A percentile compares a stretch with the other conserved stretches of the same genome.
These are phyloP conservation scores for Liopterus haemorrhoidalis DNA, from an alignment of 2,888 invertebrate species.

Conservation along the genomic window DNA sequence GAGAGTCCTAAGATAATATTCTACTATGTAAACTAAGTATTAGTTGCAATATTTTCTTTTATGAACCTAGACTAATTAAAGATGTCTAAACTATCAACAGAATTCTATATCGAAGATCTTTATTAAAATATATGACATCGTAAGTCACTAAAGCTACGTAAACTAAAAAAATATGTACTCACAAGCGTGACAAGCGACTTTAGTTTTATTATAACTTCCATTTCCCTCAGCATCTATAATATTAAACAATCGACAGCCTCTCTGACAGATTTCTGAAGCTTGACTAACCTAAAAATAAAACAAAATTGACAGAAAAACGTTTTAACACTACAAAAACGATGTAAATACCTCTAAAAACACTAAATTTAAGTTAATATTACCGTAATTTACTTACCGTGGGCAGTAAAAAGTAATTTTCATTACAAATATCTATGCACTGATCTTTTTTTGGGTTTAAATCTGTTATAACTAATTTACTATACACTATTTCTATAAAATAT, in stretches of 20 bases:
- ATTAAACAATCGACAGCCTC: slow-evolving; percentile 40
- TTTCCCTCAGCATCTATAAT: slow-evolving; percentile 38
- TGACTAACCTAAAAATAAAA: slow-evolving; percentile 34
- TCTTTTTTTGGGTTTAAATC: slow-evolving; percentile 8
- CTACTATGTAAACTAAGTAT: too few relatives aligned
- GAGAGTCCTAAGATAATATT: too few relatives aligned
- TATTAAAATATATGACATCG: too few relatives aligned
- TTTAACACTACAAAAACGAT: too few relatives aligned
- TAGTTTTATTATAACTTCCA: slow-evolving; percentile 36
- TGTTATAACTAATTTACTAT: slow-evolving; percentile 2
- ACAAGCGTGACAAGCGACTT: slow-evolving; percentile 39
- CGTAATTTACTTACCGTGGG: slow-evolving; percentile 14
- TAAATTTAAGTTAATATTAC: too few relatives aligned
- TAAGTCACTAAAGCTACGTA: too few relatives aligned
- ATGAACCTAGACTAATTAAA: too few relatives aligned
- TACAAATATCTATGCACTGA: slow-evolving; percentile 16
- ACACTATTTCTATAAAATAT: slow-evolving; percentile 1
- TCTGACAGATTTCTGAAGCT: slow-evolving; percentile 38
- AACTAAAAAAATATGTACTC: slow-evolving; percentile 28
- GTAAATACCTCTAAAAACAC: too few relatives aligned
- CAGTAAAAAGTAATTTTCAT: slow-evolving; percentile 11
- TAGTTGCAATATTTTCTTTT: too few relatives aligned
- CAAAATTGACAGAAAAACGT: too few relatives aligned
- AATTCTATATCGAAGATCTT: too few relatives aligned
- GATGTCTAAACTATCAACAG: too few relatives aligned